Evolutionary conservation across 2,888 invertebrate species (phyloP), one percentile per base, ranked within the genome.

Genomic region (Drosophila siamana): DNA sequence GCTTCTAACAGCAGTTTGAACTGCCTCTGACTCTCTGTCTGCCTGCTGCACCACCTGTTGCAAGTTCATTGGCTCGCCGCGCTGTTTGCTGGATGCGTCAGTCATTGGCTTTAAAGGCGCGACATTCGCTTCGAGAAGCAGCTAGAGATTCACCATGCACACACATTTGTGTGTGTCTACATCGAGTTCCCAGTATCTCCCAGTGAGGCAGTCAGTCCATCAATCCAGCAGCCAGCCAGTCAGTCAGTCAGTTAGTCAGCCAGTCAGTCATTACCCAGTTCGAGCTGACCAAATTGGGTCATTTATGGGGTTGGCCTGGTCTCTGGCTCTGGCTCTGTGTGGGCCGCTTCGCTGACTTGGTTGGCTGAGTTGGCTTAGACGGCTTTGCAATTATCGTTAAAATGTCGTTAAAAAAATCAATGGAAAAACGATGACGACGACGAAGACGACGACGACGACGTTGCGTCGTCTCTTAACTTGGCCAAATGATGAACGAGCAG

Each of bases 211-310:
- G 33, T 33, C n/a, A n/a, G 11, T 33, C 33, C 11, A 11, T 11
- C 33, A n/a, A 4, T 33, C 33, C 11, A 11, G 11, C 33, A 33
- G 2, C n/a, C 33, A 33, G 33, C n/a, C 13, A 38, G 36, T 15
- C 36, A 38, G 36, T 13, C 36, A 38, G 41, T 41, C 41, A 19
- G 36, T 15, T n/a, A 38, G 36, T 15, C 36, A 38, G 36, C 7
- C 36, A 38, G 41, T 41, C 41, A 19, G 36, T 15, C 33, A 33
- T 33, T 22, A 61, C 36, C 60, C 55, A 56, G 65, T 59, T 69
- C 69, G 75, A 70, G 46, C 85, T 78, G 80, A 82, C 88, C 88
- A 84, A 84, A 84, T 84, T 86, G 88, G 88, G 88, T 84, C 84
- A 88, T 84, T 80, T 71, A 78, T 74, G 78, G 86, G 86, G 86